Conservation (phyloP, 1,140 invertebrate genomes). For the Adoxophyes honmai region DNA sequence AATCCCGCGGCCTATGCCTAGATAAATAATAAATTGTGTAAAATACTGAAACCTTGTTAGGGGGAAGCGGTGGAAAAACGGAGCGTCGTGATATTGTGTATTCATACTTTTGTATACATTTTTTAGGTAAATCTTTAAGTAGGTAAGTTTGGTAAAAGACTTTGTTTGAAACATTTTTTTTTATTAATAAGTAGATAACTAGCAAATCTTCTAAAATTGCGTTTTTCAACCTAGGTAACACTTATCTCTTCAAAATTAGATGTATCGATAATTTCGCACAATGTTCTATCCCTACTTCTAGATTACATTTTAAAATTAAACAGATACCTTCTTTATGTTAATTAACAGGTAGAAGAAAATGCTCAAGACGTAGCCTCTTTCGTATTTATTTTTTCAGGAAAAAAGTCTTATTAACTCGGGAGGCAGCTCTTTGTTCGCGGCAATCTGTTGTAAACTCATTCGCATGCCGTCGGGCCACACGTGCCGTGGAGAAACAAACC, state of each 20-base stretch:
- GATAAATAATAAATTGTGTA: constrained; percentile 13
- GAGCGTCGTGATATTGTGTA: neutral
- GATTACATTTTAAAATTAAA: constrained; percentile 9
- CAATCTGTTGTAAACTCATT: neutral
- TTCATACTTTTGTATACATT: neutral
- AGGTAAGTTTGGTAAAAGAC: too few species aligned
- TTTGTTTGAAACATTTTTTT: too few species aligned
- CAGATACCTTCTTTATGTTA: neutral
- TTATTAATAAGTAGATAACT: too few species aligned
- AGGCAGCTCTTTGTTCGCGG: neutral
- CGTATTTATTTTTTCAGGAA: constrained; percentile 12
- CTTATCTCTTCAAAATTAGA: too few species aligned
- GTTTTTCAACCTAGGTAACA: too few species aligned
- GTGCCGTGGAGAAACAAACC: neutral
- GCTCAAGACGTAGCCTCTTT: neutral
- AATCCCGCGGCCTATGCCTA: constrained; percentile 10
- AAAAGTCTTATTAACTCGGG: constrained; percentile 11
- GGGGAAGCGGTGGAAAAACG: neutral
- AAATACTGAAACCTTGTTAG: constrained; percentile 5
- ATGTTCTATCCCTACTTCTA: too few species aligned
- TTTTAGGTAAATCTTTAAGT: too few species aligned
- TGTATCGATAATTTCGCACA: too few species aligned
- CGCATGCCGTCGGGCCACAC: constrained; percentile 5
- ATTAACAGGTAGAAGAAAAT: neutral
- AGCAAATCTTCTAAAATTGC: too few species aligned